phyloP scores from a whole-genome alignment of 2,888 invertebrate genomes.

The Drosophila paracracens region DNA sequence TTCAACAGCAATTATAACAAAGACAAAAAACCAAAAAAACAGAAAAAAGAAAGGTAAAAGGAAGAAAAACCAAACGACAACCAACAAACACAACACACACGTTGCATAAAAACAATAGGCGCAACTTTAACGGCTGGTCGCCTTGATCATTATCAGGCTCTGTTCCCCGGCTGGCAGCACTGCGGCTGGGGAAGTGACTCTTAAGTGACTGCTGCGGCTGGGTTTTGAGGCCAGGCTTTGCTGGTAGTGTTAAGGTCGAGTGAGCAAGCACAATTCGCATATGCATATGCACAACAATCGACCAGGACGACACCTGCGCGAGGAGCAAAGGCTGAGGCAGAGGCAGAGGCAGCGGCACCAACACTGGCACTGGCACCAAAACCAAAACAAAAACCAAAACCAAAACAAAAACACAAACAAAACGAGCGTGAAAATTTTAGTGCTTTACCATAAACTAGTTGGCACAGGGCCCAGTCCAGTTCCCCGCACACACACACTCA shows the following conservation, averaged over 20 bases:
- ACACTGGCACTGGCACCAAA: not conserved
- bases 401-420: constrained; percentile 27
- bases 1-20: constrained; percentile 74
- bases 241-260: constrained; percentile 70
- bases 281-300: constrained; percentile 49
- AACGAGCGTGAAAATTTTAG: constrained; percentile 60
- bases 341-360: not conserved
- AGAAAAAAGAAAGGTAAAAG: not conserved
- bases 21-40: constrained; percentile 24
- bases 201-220: constrained; percentile 71
- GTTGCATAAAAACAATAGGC: constrained; percentile 69
- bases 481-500: constrained; percentile 23
- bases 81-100: constrained; percentile 30
- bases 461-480: constrained; percentile 26
- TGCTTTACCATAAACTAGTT: constrained; percentile 74
- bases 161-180: constrained; percentile 11
- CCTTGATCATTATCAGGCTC: constrained; percentile 75
- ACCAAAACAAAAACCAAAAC: not conserved
- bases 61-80: not conserved
- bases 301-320: constrained; percentile 59
- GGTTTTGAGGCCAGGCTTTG: constrained; percentile 67
- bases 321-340: not conserved
- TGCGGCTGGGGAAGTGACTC: constrained; percentile 53
- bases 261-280: constrained; percentile 65
- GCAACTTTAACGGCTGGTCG: constrained; percentile 75